Evolutionary conservation across 2,113 vertebrate genomes (phyloP), one percentile per base, ranked within the genome.

Genomic region (Coregonus clupeaformis): DNA sequence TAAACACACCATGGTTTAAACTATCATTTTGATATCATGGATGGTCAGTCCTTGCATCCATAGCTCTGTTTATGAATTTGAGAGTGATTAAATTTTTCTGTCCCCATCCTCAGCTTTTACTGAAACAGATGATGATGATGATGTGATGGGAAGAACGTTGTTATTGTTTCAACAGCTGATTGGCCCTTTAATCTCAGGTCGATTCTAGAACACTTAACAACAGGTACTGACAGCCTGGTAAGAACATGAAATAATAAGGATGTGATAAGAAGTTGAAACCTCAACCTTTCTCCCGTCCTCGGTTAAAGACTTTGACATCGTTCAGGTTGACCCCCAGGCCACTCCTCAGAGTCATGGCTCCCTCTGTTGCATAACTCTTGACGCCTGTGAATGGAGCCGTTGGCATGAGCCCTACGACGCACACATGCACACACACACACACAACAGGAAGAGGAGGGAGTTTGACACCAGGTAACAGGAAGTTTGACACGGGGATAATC

Each of bases 241-340:
- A 42, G 36, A 42, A 42, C 36, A 42, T 42, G 0, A 36, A 36
- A 18, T 66, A 27, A 66, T 72, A 84, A 86, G 74, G 45, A 75
- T 12, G 55, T 30, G 74, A 90, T 88, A 87, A 85, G 4, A 30
- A 12, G 60, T 63, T 87, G 83, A 75, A 91, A 83, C 91, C 36
- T 42, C 36, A 42, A 42, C 36, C 95, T 96, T 95, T 96, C 88
- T 97, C 95, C 89, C 94, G 92, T 86, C 91, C 93, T 91, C 90
- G 89, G 89, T 93, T 97, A 89, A 95, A 97, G 88, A 97, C 83
- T 89, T 95, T 96, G 78, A 97, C 93, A 76, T 96, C 95, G 86
- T 96, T 95, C 82, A 97, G 89, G 84, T 94, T 94, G 83, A 95
- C 91, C 63, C 95, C 95, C 80, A 97, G 92, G 59, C 94, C 92